A percentile compares a stretch with the other conserved stretches of the same genome.
Evolutionary conservation across 2,888 invertebrate species (phyloP).

Genomic region (Cheilosia soror): DNA sequence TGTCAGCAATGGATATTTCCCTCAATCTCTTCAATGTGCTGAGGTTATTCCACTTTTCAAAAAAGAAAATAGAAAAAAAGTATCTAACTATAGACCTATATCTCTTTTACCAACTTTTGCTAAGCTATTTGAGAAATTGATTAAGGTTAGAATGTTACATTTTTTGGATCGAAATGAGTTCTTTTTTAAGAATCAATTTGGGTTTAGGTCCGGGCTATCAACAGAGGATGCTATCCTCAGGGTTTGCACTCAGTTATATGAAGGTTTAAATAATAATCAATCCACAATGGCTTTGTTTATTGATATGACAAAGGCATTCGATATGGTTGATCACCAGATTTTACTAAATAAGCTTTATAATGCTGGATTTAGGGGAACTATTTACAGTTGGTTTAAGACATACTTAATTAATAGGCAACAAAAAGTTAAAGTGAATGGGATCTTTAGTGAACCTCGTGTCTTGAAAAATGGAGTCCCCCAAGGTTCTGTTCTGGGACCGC

Average conservation of each 20-base stretch:
- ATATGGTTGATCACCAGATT: constrained; percentile 14
- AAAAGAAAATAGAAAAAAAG: constrained; percentile 2
- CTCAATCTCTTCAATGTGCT: constrained; percentile 23
- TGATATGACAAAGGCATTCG: constrained; percentile 8
- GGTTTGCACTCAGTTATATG: constrained; percentile 13
- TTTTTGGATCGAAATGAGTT: constrained; percentile 22
- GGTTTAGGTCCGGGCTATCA: constrained; percentile 12
- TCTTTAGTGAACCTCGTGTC: constrained; percentile 1
- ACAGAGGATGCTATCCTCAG: constrained; percentile 29
- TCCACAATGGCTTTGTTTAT: not conserved
- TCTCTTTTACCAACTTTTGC: constrained; percentile 17
- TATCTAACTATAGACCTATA: constrained; percentile 12
- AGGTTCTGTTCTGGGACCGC: not conserved
- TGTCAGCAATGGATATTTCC: constrained; percentile 19
- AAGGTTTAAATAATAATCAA: constrained; percentile 6
- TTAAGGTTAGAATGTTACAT: constrained; percentile 19
- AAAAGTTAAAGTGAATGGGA: not conserved
- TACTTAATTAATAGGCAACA: constrained; percentile 1
- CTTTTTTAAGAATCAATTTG: constrained; percentile 9
- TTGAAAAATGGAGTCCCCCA: not conserved
- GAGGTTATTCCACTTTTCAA: constrained; percentile 13
- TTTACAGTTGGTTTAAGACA: not conserved
- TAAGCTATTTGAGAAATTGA: constrained; percentile 10
- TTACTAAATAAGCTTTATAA: constrained; percentile 2
- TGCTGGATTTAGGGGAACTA: constrained; percentile 8